These are phyloP conservation scores for Dynastes grantii DNA, from an alignment of 2,888 invertebrate species.

Conservation along the genomic window DNA sequence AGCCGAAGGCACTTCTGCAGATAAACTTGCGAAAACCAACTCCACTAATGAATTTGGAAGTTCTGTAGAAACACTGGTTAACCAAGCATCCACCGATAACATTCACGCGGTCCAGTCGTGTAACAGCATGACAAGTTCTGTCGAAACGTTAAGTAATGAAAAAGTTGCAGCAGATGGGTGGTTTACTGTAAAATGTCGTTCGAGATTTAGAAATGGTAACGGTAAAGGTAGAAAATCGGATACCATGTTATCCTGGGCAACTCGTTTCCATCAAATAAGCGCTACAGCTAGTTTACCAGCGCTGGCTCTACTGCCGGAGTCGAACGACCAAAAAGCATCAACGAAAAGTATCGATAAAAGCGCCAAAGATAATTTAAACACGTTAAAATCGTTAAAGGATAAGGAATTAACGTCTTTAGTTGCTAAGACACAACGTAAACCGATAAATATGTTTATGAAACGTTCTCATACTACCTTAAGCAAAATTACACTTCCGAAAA, in stretches of 20 bases:
- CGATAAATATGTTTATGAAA: conserved; percentile 57
- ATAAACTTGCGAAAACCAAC: conserved; percentile 38
- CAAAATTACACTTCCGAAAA: conserved; percentile 60
- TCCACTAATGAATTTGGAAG: conserved; percentile 58
- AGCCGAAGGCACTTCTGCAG: conserved; percentile 9
- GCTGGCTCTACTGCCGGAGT: conserved; percentile 72
- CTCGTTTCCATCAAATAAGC: conserved; percentile 84
- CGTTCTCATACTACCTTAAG: conserved; percentile 68
- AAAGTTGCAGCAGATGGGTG: conserved; percentile 82
- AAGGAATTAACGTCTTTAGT: conserved; percentile 38
- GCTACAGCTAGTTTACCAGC: conserved; percentile 88
- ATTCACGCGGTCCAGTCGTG: conserved; percentile 63
- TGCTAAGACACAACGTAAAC: conserved; percentile 41
- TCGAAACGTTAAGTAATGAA: conserved; percentile 75
- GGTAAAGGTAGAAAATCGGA: conserved; percentile 71
- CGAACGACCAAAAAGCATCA: conserved; percentile 55
- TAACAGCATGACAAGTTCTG: conserved; percentile 72
- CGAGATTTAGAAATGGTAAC: conserved; percentile 72
- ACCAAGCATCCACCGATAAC: conserved; percentile 63
- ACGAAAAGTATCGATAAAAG: conserved; percentile 65
- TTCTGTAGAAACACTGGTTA: conserved; percentile 68
- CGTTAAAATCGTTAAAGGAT: conserved; percentile 62
- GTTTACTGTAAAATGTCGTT: conserved; percentile 89
- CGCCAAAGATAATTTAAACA: conserved; percentile 67
- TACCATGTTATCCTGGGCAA: conserved; percentile 75